Base-by-base conservation (phyloP, 2,888 invertebrate genomes). In the Piscicola geometra region DNA sequence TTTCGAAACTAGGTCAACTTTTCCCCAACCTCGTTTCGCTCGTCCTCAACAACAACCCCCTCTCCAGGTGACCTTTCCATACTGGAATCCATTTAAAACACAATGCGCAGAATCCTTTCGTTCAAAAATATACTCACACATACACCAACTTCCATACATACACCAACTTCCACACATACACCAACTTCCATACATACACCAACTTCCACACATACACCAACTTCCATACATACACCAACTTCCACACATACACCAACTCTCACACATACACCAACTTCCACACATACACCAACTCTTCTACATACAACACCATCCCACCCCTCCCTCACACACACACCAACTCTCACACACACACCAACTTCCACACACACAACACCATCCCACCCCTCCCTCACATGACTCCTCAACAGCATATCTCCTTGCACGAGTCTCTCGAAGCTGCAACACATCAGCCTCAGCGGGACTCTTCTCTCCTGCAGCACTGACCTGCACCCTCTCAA, bases 11-110 rank as follows among this genome's bases (percentile, higher is more conserved):
- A 76, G 94, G 94, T 0, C 89, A 90, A 81, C 90, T 91, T 3
- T 95, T 95, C 32, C 94, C 95, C 0, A 90, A 90, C 82, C 86
- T 96, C 81, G 92, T 94, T 85, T 90, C 91, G 1, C 86, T 96
- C 78, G 90, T 94, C 75, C 88, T 95, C 76, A 82, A 83, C 71
- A 83, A 85, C 70, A 84, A 83, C 77, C 81, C 83, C 32, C 76
- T 85, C 25, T 56, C 60, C 9, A 15, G 60, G 60, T 56, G n/a
- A n/a, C n/a, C n/a, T n/a, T n/a, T n/a, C n/a, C n/a, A n/a, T n/a
- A n/a, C n/a, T n/a, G n/a, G n/a, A n/a, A n/a, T n/a, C n/a, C n/a
- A n/a, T n/a, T n/a, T n/a, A n/a, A n/a, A n/a, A n/a, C n/a, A n/a
- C n/a, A n/a, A n/a, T n/a, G n/a, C n/a, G n/a, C n/a, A n/a, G n/a